Evolutionary conservation across 2,113 vertebrate genomes (phyloP), one percentile per base, ranked within the genome.

Genomic region (Puma concolor): DNA sequence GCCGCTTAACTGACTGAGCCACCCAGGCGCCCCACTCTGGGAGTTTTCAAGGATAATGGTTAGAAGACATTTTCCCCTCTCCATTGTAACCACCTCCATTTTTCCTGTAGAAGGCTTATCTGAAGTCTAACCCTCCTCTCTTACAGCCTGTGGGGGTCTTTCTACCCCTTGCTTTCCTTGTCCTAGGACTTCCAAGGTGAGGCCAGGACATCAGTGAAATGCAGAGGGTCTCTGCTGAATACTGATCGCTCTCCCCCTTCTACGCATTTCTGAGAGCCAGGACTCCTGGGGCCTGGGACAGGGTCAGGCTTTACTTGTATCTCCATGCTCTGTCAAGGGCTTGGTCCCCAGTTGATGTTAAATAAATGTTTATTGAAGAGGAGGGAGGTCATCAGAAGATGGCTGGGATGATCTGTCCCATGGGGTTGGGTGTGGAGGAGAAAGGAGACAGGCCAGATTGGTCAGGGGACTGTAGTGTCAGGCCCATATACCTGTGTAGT

Each of bases 281-380:
- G 48, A 84, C 52, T 76, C 31, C 23, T 85, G 31, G n/a, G 60
- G 63, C 60, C 54, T 90, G 21, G 8, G 66, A 54, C n/a, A 96
- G 81, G 76, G 44, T 72, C 41, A 66, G 50, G 48, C 86, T 54
- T 96, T 86, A 41, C 17, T 27, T 29, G 44, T 44, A 44, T 69
- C 57, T 85, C 52, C 52, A 64, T 33, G 44, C 25, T 74, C 33
- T 54, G 92, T 31, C 76, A 7, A 83, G 69, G 27, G 63, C 44
- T 82, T 82, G 44, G 66, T 79, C 33, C 50, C 63, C 29, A 83
- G 19, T 38, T 94, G 88, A 82, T 95, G 50, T 52, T 92, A 88
- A 92, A 88, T 64, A 84, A 91, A 93, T 60, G 92, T 80, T 97
- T 87, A 88, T 69, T 88, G 33, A 80, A 96, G 86, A 95, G 64